Evolutionary conservation across 2,113 vertebrate species (phyloP), one percentile per base, ranked within the genome.

Genomic region (Vanacampus margaritifer): DNA sequence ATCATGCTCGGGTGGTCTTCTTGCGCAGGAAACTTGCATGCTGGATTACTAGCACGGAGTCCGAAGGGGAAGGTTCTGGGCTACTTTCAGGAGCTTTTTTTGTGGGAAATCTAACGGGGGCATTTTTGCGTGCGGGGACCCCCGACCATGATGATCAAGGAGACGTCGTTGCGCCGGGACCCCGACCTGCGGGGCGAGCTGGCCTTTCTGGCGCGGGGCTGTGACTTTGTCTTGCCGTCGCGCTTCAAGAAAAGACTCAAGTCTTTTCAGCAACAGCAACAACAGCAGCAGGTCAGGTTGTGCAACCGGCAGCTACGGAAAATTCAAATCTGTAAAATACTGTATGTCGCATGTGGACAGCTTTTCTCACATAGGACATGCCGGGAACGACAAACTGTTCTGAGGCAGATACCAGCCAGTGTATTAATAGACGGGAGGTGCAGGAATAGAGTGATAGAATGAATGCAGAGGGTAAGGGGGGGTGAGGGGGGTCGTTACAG

Each of bases 191-290:
- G 96, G 87, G 96, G 97, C 78, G 97, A 99, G 87, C 92, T 99
- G 90, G 97, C 97, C 81, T 98, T 98, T 88, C 93, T 99, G 87
- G 95, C 97, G 35, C 92, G 91, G 85, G 97, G 97, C 87, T 99
- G 97, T 91, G 97, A 99, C 88, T 99, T 99, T 92, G 97, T 99
- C 82, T 94, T 99, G 79, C 97, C 97, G 0, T 99, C 97, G 43
- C 93, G 95, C 39, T 98, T 99, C 92, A 99, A 98, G 93, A 98
- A 95, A 91, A 93, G 97, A 83, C 92, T 99, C 84, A 98, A 98
- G 91, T 95, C 92, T 81, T 98, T 97, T 92, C 97, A 98, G 87
- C 95, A 98, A 90, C 91, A 99, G 14, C 97, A 99, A 1, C 97
- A 98, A 90, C 97, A 98, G 87, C 95, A 98, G 79, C 97, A 99